A percentile compares a stretch with the other conserved stretches of the same genome.
Evolutionary conservation across 35 echinoderm and acorn worm genomes (phyloP).

Genomic region (Hemicentrotus pulcherrimus): DNA sequence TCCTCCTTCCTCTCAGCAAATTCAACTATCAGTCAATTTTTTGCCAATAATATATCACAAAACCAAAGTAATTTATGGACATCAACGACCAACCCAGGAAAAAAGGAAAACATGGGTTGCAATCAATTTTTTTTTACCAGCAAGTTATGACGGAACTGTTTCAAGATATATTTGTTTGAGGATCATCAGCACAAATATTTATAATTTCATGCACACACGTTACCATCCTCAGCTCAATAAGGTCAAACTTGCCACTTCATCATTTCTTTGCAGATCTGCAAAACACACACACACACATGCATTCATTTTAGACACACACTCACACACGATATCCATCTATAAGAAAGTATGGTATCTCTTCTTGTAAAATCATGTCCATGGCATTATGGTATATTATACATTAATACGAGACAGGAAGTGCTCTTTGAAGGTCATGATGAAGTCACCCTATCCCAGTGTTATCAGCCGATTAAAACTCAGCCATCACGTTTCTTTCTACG

Average conservation of each 20-base stretch:
- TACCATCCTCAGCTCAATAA: neutral
- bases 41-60: no score
- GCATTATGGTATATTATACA: neutral
- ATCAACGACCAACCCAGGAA: no score
- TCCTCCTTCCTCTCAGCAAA: no score
- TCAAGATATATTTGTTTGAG: no score
- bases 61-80: no score
- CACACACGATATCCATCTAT: neutral
- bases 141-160: no score
- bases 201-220: neutral
- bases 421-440: no score
- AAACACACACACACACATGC: neutral
- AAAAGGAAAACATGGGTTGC: neutral
- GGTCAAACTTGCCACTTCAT: neutral
- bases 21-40: no score
- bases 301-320: neutral
- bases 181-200: neutral
- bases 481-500: neutral
- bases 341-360: neutral
- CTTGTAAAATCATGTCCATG: neutral
- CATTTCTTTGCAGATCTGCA: neutral
- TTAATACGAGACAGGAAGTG: no score
- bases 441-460: no score
- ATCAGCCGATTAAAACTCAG: no score
- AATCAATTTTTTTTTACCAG: no score